Base-by-base conservation (phyloP, 2,888 invertebrate genomes). In the Oscheius onirici region DNA sequence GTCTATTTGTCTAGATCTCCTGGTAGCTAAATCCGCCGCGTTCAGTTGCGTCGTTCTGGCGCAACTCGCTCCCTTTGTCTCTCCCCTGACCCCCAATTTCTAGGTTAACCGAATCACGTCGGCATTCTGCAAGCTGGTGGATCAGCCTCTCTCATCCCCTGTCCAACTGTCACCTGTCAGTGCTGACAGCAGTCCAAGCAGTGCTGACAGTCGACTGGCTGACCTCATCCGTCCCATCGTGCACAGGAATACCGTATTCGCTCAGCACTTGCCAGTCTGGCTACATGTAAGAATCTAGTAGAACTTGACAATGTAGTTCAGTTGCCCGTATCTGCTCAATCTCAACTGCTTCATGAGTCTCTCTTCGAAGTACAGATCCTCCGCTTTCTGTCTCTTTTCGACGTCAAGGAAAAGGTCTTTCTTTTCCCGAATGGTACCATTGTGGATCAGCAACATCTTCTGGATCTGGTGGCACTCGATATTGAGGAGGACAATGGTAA, bases 291-390 rank as follows among this genome's bases (percentile, higher is more conserved):
- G 44, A 26, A 6, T 17, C 15, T 17, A 24, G 22, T 3, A 20
- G 20, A 46, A 17, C 20, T 10, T 46, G 34, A n/a, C 20, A 40
- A 11, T 41, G 20, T 43, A 8, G 8, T 63, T 17, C 58, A 76
- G 71, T 24, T 76, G 26, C 40, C 58, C 13, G 52, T 51, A 34
- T 26, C 40, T 10, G 43, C 57, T 17, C 69, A 73, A 17, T 52
- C 54, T 13, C 46, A 52, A 13, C 67, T 73, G 3, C 58, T 73
- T 10, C 28, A 61, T n/a, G 40, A 24, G 15, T 66, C 61, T 34
- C 51, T 76, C 43, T 58, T 76, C 24, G 74, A 69, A 28, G 66
- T 72, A 3, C 76, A 76, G 11, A 49, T 76, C 13, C 66, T 76
- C 40, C 65, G 72, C 8, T 61, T 76, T 43, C 17, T 63, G 1